phyloP scores from a whole-genome alignment of 2,797 vertebrate species.

The Galagoides demidoff region DNA sequence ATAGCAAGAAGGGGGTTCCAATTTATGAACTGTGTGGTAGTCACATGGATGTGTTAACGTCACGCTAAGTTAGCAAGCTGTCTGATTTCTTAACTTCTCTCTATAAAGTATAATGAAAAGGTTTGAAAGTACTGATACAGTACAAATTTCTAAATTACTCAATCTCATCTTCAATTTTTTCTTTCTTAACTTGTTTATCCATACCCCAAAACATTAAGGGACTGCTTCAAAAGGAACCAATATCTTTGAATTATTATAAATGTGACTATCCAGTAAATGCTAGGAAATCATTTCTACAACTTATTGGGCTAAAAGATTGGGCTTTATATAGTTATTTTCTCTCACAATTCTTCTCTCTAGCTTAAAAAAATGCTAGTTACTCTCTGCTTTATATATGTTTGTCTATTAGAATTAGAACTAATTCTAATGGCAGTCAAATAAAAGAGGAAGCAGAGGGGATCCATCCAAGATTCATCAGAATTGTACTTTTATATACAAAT shows the following conservation, averaged over 20 bases:
- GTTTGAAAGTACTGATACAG: not conserved
- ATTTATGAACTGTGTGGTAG: not conserved
- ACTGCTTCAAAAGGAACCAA: not conserved
- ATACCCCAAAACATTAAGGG: not conserved
- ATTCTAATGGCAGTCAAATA: not conserved
- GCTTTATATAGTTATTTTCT: not conserved
- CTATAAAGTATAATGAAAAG: not conserved
- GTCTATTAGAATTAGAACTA: not conserved
- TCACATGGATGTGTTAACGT: not conserved
- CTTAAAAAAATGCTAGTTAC: conserved; percentile 14
- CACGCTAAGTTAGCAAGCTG: not conserved
- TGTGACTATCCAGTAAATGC: not conserved
- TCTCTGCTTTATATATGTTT: conserved; percentile 12
- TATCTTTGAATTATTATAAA: conserved; percentile 19
- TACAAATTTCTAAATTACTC: conserved; percentile 1
- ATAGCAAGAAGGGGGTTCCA: accelerated
- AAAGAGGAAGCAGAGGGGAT: not conserved
- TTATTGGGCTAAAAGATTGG: not conserved
- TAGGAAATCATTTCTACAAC: conserved; percentile 28
- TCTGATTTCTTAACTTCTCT: not conserved
- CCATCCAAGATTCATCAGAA: not conserved
- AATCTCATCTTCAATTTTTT: not conserved
- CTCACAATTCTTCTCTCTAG: not conserved
- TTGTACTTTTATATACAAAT: not conserved
- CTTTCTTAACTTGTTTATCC: not conserved